Base-by-base conservation (phyloP, 35 echinoderm and acorn worm species). In the Acanthaster planci region DNA sequence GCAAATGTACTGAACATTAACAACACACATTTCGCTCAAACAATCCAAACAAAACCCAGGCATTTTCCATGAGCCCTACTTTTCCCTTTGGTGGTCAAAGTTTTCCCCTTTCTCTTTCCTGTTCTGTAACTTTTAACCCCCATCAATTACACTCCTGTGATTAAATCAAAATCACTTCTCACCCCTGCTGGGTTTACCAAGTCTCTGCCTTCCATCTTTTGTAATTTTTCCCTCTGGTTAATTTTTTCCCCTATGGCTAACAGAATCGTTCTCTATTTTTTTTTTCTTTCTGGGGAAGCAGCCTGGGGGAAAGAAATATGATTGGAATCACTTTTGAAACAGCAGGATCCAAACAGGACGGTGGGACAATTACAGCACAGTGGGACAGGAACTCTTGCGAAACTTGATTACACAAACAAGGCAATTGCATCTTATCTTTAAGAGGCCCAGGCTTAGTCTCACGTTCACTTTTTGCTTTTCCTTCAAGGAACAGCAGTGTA, bases 101-200 rank as follows among this genome's bases (percentile, higher is more conserved):
- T 14, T 31, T 26, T 8, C 23, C 10, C 23, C 15, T 26, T 72
- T 26, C 18, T 34, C 64, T 72, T 47, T 47, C 42, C 42, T 47
- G 4, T 47, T 47, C 42, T 47, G 12, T 12, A n/a, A 47, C 42
- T 47, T 47, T 12, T 47, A 47, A 47, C 42, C 64, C 64, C 64
- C 30, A 14, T 72, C 64, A 31, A 72, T 72, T 72, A 72, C 34
- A 26, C 64, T 72, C 64, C 9, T 26, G 26, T 72, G 64, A 72
- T 72, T 72, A 26, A 34, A 72, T 72, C 64, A 72, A 72, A 72
- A 72, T 72, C 34, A 72, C 64, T 72, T 34, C 26, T 34, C 64
- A 29, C 64, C 64, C 64, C 64, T 72, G 64, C 64, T 72, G 64
- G n/a, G 64, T 72, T 72, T 72, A 72, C 64, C 64, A 72, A 72